Evolutionary conservation across 2,113 vertebrate genomes (phyloP).

Genomic region (Himantopus leucocephalus): DNA sequence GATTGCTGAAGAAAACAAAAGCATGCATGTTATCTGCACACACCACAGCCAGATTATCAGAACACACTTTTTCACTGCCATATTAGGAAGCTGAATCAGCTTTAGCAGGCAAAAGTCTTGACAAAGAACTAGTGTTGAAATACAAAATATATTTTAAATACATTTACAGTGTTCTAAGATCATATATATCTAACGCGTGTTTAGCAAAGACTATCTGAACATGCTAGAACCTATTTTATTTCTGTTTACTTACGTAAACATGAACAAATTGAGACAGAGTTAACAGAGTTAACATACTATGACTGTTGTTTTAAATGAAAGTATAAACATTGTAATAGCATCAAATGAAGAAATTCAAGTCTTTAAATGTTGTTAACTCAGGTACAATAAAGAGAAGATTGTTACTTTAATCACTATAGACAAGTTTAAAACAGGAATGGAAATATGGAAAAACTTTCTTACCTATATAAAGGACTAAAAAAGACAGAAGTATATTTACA

Average conservation of each 20-base stretch:
- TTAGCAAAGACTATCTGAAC: neutral
- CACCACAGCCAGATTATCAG: neutral
- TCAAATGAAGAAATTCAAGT: neutral
- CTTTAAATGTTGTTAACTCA: neutral
- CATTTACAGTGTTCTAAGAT: no score
- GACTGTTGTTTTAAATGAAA: neutral
- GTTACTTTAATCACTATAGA: neutral
- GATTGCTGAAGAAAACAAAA: constrained; percentile 77
- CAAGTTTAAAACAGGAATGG: neutral
- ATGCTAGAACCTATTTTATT: neutral
- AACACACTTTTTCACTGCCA: neutral
- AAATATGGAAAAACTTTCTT: neutral
- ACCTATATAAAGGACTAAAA: neutral
- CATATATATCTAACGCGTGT: neutral
- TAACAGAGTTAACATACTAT: neutral
- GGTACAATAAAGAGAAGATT: neutral
- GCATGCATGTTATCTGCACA: neutral
- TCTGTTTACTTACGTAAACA: neutral
- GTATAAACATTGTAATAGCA: neutral
- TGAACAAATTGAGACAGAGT: neutral
- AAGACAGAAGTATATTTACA: neutral
- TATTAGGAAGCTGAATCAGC: neutral
- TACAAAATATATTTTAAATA: neutral
- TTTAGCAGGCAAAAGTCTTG: neutral
- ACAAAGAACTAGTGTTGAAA: neutral